Evolutionary conservation across 1,140 invertebrate genomes (phyloP).

Genomic region (Dinothrombium tinctorium): DNA sequence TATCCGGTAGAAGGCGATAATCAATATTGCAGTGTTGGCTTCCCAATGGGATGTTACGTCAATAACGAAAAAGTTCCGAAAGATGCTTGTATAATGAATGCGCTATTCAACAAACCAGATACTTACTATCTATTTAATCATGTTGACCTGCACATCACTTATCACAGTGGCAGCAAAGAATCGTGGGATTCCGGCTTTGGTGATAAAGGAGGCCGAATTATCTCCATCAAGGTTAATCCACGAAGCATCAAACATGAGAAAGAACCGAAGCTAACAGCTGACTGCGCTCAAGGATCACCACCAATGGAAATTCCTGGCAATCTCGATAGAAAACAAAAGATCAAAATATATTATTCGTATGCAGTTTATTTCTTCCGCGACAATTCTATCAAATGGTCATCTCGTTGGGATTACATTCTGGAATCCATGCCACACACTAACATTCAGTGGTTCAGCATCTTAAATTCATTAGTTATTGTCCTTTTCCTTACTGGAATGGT

Average conservation of each 20-base stretch:
- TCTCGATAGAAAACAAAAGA: slow-evolving; percentile 24
- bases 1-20: slow-evolving; percentile 48
- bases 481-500: slow-evolving; percentile 81
- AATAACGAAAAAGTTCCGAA: slow-evolving; percentile 29
- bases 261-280: slow-evolving; percentile 13
- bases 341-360: slow-evolving; percentile 64
- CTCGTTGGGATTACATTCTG: slow-evolving; percentile 95
- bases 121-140: slow-evolving; percentile 90
- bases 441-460: slow-evolving; percentile 79
- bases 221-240: slow-evolving; percentile 51
- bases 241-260: slow-evolving; percentile 41
- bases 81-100: slow-evolving; percentile 35
- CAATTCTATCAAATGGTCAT: slow-evolving; percentile 84
- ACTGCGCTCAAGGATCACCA: slow-evolving; percentile 27
- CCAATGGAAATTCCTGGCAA: slow-evolving; percentile 41
- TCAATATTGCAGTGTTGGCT: slow-evolving; percentile 72
- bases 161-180: slow-evolving; percentile 59
- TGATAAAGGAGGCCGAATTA: slow-evolving; percentile 64
- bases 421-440: slow-evolving; percentile 95
- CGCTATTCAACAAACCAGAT: slow-evolving; percentile 32
- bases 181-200: slow-evolving; percentile 54
- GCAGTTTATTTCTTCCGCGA: slow-evolving; percentile 43
- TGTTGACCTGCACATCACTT: slow-evolving; percentile 73
- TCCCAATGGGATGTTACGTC: slow-evolving; percentile 90
- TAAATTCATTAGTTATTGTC: slow-evolving; percentile 34